Evolutionary conservation across 2,888 invertebrate species (phyloP).

Genomic region (Drosophila prolongata): DNA sequence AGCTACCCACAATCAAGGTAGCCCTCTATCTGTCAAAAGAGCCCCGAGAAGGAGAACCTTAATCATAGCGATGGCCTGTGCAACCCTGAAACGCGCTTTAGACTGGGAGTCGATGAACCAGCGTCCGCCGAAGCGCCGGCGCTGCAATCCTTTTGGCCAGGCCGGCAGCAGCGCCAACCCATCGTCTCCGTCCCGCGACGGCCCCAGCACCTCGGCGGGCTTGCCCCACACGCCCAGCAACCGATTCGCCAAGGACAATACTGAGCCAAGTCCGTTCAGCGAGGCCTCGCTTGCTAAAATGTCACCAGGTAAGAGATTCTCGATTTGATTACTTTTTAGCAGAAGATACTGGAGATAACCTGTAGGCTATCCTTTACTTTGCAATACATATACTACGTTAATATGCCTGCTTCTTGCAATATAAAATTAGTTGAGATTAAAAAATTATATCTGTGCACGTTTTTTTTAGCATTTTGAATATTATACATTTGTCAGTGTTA

Average conservation of each 20-base stretch:
- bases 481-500: no score
- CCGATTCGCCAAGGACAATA: constrained; percentile 83
- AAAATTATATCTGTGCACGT: no score
- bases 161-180: constrained; percentile 72
- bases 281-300: constrained; percentile 93
- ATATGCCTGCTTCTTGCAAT: no score
- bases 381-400: no score
- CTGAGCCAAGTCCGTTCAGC: constrained; percentile 91
- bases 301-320: constrained; percentile 90
- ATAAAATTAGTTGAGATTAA: no score
- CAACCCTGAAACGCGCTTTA: constrained; percentile 96
- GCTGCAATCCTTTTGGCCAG: constrained; percentile 95
- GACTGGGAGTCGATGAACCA: constrained; percentile 97
- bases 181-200: constrained; percentile 67
- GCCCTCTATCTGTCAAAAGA: constrained; percentile 18
- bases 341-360: no score
- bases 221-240: constrained; percentile 81
- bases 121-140: constrained; percentile 94
- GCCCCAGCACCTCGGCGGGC: constrained; percentile 41
- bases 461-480: no score
- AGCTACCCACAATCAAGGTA: constrained; percentile 15
- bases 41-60: constrained; percentile 12
- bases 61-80: constrained; percentile 93
- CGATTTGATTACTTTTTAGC: not conserved
- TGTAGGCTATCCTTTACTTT: no score